Evolutionary conservation across 2,888 invertebrate species (phyloP).

Genomic region (Zaprionus obscuricornis): DNA sequence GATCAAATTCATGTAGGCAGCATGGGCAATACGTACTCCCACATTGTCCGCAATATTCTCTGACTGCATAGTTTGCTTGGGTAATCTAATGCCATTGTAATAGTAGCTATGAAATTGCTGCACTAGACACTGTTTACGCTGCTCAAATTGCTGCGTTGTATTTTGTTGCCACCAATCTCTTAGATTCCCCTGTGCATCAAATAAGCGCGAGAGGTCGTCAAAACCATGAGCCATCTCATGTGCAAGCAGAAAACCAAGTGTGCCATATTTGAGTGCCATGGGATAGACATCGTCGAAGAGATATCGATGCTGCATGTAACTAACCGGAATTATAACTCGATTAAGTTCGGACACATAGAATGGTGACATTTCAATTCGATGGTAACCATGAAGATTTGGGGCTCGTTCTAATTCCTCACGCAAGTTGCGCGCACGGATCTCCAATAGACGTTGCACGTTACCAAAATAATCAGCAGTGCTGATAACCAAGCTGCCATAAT

Average conservation of each 20-base stretch:
- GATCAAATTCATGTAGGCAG: slow-evolving; percentile 76
- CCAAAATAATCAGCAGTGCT: slow-evolving; percentile 70
- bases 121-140: slow-evolving; percentile 69
- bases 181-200: slow-evolving; percentile 70
- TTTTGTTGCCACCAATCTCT: slow-evolving; percentile 76
- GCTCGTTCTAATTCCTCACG: slow-evolving; percentile 50
- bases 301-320: slow-evolving; percentile 74
- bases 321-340: slow-evolving; percentile 67
- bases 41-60: slow-evolving; percentile 81
- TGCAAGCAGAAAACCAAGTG: slow-evolving; percentile 76
- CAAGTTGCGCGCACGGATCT: slow-evolving; percentile 56
- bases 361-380: slow-evolving; percentile 54
- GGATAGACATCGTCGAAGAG: slow-evolving; percentile 79
- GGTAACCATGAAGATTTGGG: slow-evolving; percentile 47
- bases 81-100: slow-evolving; percentile 46
- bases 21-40: slow-evolving; percentile 76
- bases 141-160: slow-evolving; percentile 62
- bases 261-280: slow-evolving; percentile 71
- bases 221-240: slow-evolving; percentile 81
- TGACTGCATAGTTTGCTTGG: slow-evolving; percentile 49
- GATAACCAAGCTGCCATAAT: slow-evolving; percentile 60
- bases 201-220: slow-evolving; percentile 71
- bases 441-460: slow-evolving; percentile 64
- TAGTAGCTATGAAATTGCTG: slow-evolving; percentile 66
- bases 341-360: slow-evolving; percentile 69